Percentiles rank a stretch among this genome's conserved stretches.
These are phyloP conservation scores for Himalopsyche anomala DNA, from an alignment of 2,888 invertebrate species.

Conservation along the genomic window DNA sequence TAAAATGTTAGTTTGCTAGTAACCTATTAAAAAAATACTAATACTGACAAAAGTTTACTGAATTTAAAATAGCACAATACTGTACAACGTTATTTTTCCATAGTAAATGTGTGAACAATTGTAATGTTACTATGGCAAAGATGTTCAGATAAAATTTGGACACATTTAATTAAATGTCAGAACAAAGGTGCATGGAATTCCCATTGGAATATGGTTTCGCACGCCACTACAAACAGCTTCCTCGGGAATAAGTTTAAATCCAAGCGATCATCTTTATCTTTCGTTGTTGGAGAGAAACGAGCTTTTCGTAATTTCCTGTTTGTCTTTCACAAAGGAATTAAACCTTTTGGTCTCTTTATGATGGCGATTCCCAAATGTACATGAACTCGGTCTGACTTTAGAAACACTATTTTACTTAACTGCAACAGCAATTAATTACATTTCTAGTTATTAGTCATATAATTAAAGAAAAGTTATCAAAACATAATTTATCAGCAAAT, in stretches of 20 bases:
- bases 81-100: no score
- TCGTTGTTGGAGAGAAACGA: conserved; percentile 47
- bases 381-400: conserved; percentile 40
- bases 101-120: no score
- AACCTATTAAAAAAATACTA: no score
- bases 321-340: conserved; percentile 60
- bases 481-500: no score
- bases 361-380: conserved; percentile 47
- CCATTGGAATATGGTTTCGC: conserved; percentile 8
- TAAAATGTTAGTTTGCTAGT: no score
- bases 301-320: conserved; percentile 61
- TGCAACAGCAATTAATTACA: background rate
- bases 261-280: conserved; percentile 57
- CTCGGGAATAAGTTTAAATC: conserved; percentile 55
- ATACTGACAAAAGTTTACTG: no score
- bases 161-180: background rate
- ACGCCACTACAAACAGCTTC: conserved; percentile 36
- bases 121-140: no score
- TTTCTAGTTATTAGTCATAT: background rate
- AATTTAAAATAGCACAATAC: no score
- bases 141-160: no score
- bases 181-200: background rate
- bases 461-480: no score
- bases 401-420: conserved; percentile 27
- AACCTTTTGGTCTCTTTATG: conserved; percentile 54